phyloP scores from a whole-genome alignment of 1,140 invertebrate species.

The Galleria mellonella region DNA sequence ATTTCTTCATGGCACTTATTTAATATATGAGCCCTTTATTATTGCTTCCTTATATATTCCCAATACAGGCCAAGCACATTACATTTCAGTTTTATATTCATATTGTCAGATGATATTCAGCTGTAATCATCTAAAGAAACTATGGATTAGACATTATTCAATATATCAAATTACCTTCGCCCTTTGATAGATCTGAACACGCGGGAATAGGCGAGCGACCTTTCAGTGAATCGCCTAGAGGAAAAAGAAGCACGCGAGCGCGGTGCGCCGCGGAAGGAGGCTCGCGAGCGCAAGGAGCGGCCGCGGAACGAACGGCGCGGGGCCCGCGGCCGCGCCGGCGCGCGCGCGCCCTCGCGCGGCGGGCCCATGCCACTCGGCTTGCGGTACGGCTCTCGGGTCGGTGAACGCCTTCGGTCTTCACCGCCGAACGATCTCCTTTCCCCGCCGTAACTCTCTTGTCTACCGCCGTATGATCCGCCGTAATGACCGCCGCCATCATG shows the following conservation, averaged over 20 bases:
- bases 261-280: conserved; percentile 55
- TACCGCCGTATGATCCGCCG: conserved; percentile 60
- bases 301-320: conserved; percentile 66
- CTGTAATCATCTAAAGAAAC: conserved; percentile 16
- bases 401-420: conserved; percentile 62
- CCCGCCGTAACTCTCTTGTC: conserved; percentile 64
- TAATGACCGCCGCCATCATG: conserved; percentile 70
- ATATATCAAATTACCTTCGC: conserved; percentile 58
- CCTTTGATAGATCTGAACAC: conserved; percentile 57
- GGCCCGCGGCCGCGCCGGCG: conserved; percentile 39
- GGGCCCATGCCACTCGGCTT: conserved; percentile 65
- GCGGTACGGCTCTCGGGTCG: conserved; percentile 62
- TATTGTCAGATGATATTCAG: no score
- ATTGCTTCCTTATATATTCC: no score
- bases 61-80: no score
- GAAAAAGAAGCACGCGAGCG: conserved; percentile 54
- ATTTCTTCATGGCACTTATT: no score
- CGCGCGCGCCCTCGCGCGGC: conserved; percentile 53
- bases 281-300: conserved; percentile 56
- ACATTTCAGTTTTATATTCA: no score
- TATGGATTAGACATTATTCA: conserved; percentile 29
- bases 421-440: conserved; percentile 61
- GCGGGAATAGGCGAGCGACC: conserved; percentile 54
- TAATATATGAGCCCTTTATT: no score
- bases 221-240: conserved; percentile 50